Conservation (phyloP, 1,140 invertebrate species). For the Bombus breviceps region DNA sequence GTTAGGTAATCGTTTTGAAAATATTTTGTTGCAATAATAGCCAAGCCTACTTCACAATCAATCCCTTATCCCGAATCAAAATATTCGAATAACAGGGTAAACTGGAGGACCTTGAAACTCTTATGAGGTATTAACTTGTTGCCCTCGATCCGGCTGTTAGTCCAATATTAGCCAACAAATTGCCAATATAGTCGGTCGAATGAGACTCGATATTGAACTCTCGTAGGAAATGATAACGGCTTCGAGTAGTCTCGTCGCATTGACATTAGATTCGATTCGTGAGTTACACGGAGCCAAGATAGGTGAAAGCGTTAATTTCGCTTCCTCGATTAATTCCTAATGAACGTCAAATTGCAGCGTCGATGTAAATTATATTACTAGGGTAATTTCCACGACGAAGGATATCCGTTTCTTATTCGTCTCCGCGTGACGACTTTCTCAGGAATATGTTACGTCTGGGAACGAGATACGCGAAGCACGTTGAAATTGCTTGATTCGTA, state of each 20-base stretch:
- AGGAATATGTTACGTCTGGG: background rate
- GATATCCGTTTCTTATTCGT: conserved; percentile 12
- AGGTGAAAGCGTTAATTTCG: background rate
- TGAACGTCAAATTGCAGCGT: conserved; percentile 12
- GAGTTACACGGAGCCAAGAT: background rate
- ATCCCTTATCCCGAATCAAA: background rate
- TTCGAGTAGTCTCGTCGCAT: background rate
- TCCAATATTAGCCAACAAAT: conserved; percentile 40
- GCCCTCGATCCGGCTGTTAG: conserved; percentile 7
- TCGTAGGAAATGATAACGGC: conserved; percentile 23
- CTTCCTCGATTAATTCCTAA: conserved; percentile 35
- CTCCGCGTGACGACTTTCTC: background rate
- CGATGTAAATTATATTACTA: background rate
- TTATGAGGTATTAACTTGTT: background rate
- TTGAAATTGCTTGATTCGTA: background rate
- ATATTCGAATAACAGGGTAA: background rate
- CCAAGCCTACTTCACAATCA: no score
- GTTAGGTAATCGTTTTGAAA: background rate
- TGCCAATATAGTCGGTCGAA: conserved; percentile 35
- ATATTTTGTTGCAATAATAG: background rate
- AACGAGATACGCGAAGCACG: background rate
- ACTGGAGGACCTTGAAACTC: background rate
- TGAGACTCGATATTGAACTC: conserved; percentile 43
- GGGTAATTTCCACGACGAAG: background rate
- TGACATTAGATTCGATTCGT: conserved; percentile 3